Evolutionary conservation across 2,797 vertebrate genomes (phyloP).

Genomic region (Momotus momota): DNA sequence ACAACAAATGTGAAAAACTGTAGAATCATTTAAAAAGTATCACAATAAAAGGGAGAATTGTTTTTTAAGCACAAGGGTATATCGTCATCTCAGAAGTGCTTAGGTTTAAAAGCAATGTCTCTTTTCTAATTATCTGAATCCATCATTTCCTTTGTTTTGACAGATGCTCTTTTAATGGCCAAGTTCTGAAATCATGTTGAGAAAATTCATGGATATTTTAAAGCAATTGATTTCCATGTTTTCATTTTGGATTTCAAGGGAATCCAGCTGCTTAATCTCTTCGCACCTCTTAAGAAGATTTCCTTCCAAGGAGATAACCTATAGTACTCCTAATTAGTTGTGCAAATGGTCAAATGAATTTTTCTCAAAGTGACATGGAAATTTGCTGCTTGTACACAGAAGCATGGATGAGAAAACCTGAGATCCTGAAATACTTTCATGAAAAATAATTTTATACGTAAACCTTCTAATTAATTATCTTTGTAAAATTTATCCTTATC

Average conservation of each 20-base stretch:
- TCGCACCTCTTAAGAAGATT: slow-evolving; percentile 74
- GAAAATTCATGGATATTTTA: slow-evolving; percentile 15
- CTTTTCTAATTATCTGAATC: slow-evolving; percentile 44
- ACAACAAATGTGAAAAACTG: background rate
- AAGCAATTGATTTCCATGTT: slow-evolving; percentile 67
- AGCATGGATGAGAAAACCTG: background rate
- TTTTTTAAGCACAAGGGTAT: background rate
- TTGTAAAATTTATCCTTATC: background rate
- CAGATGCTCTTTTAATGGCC: slow-evolving; percentile 62
- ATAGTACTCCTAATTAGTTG: slow-evolving; percentile 70
- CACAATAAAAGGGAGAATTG: background rate
- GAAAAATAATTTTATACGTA: background rate
- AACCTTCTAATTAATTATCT: background rate
- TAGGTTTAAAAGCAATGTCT: background rate
- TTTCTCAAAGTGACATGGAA: slow-evolving; percentile 18
- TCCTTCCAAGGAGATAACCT: slow-evolving; percentile 66
- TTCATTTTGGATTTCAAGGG: slow-evolving; percentile 74
- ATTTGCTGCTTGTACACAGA: slow-evolving; percentile 2
- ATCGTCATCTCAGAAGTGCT: background rate
- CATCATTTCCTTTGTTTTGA: slow-evolving; percentile 67
- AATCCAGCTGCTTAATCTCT: slow-evolving; percentile 75
- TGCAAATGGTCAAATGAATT: slow-evolving; percentile 58
- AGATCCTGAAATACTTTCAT: background rate
- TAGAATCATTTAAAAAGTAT: background rate
- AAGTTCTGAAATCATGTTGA: slow-evolving; percentile 8